These are phyloP conservation scores for Microplitis mediator DNA, from an alignment of 1,140 invertebrate species.

Conservation along the genomic window DNA sequence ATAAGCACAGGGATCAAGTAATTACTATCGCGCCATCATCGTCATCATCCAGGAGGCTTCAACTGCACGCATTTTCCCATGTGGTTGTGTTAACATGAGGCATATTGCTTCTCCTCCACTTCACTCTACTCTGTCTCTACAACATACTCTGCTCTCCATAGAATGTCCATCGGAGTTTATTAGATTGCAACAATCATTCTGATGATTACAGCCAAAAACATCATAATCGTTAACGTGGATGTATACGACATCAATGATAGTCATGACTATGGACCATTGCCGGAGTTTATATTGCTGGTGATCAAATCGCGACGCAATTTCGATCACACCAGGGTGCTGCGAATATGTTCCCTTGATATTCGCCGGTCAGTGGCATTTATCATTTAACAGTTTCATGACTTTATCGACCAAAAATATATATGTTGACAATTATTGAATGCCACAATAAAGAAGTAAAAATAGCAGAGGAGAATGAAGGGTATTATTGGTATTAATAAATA, in stretches of 20 bases:
- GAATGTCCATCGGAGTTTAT: slow-evolving; percentile 52
- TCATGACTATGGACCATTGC: slow-evolving; percentile 48
- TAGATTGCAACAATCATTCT: slow-evolving; percentile 56
- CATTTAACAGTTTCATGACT: neutral
- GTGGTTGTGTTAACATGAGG: too few species aligned
- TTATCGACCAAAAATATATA: neutral
- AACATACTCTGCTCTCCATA: neutral
- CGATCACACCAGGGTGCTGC: neutral
- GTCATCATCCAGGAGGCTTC: slow-evolving; percentile 5
- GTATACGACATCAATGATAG: slow-evolving; percentile 56
- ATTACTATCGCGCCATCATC: slow-evolving; percentile 12
- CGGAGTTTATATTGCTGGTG: slow-evolving; percentile 53
- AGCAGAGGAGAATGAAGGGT: neutral
- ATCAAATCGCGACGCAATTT: neutral
- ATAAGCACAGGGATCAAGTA: neutral
- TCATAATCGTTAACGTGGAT: slow-evolving; percentile 57
- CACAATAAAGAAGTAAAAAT: neutral
- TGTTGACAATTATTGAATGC: neutral
- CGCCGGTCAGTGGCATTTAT: neutral
- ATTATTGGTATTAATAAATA: neutral
- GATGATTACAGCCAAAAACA: slow-evolving; percentile 60
- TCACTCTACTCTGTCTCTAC: neutral
- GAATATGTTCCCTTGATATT: neutral
- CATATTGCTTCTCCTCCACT: neutral
- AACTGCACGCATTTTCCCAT: neutral